These are phyloP conservation scores for Scalopus aquaticus DNA, from an alignment of 2,113 vertebrate species.

Conservation along the genomic window DNA sequence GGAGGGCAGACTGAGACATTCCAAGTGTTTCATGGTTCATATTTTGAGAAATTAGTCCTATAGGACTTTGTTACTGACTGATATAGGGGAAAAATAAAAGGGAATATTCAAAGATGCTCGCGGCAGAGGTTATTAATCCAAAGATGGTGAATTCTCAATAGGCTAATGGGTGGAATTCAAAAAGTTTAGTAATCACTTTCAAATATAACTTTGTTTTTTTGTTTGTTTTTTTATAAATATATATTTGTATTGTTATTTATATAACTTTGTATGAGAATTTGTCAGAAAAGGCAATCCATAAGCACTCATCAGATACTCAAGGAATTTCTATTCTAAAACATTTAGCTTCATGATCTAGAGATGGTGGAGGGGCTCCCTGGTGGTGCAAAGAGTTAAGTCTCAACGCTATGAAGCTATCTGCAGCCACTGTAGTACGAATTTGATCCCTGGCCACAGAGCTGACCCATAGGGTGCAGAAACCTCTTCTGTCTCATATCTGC, in stretches of 20 bases:
- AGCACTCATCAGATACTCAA: neutral
- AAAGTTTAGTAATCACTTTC: neutral
- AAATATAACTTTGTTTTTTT: no score
- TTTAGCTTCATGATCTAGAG: conserved; percentile 18
- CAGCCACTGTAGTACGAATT: no score
- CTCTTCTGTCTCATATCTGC: no score
- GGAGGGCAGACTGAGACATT: neutral
- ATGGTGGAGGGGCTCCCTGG: no score
- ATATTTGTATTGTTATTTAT: no score
- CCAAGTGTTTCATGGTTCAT: neutral
- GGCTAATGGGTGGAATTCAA: neutral
- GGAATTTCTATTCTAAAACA: neutral
- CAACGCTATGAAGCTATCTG: no score
- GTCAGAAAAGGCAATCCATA: conserved; percentile 3
- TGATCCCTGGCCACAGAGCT: no score
- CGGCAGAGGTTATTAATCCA: neutral
- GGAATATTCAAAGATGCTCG: neutral
- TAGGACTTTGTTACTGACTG: neutral
- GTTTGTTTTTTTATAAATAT: no score
- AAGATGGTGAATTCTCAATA: neutral
- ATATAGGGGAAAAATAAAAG: neutral
- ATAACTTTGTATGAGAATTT: neutral
- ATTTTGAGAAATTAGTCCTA: neutral
- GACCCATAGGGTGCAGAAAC: no score
- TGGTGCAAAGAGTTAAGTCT: no score